Conservation (phyloP, 2,888 invertebrate species). For the Epistrophella euchroma region DNA sequence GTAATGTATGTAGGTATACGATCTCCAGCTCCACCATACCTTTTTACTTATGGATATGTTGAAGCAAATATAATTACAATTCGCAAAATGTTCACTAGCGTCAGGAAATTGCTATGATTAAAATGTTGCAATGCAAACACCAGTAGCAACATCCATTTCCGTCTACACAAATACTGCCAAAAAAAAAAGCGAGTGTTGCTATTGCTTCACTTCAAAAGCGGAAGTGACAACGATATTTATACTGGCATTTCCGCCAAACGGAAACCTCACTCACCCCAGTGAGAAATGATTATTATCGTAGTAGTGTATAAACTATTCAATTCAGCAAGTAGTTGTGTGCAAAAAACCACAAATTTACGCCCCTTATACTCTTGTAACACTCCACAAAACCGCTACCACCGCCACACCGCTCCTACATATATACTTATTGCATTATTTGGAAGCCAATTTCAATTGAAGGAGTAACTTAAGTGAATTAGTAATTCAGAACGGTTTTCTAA, state of each 20-base stretch:
- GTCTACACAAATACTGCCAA: constrained; percentile 18
- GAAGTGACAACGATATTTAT: constrained; percentile 59
- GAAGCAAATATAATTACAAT: constrained; percentile 62
- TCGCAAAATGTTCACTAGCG: constrained; percentile 27
- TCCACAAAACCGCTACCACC: background rate
- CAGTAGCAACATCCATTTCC: constrained; percentile 28
- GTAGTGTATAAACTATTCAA: constrained; percentile 27
- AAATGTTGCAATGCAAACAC: constrained; percentile 54
- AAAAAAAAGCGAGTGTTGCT: constrained; percentile 33
- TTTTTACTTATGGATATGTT: background rate
- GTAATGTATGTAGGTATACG: too few relatives aligned
- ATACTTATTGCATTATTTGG: constrained; percentile 35
- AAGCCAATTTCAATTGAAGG: constrained; percentile 25
- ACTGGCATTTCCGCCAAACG: constrained; percentile 55
- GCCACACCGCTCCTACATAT: background rate
- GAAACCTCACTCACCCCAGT: constrained; percentile 60
- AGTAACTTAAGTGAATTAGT: constrained; percentile 11
- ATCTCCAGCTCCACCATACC: background rate
- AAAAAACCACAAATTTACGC: constrained; percentile 11
- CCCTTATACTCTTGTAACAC: background rate
- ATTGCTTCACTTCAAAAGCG: constrained; percentile 25
- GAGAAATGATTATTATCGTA: constrained; percentile 40
- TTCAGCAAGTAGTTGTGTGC: constrained; percentile 13
- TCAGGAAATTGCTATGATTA: constrained; percentile 62
- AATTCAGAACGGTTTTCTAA: constrained; percentile 34